Evolutionary conservation across 2,888 invertebrate genomes (phyloP).

Genomic region (Branchipolynoe longqiensis): DNA sequence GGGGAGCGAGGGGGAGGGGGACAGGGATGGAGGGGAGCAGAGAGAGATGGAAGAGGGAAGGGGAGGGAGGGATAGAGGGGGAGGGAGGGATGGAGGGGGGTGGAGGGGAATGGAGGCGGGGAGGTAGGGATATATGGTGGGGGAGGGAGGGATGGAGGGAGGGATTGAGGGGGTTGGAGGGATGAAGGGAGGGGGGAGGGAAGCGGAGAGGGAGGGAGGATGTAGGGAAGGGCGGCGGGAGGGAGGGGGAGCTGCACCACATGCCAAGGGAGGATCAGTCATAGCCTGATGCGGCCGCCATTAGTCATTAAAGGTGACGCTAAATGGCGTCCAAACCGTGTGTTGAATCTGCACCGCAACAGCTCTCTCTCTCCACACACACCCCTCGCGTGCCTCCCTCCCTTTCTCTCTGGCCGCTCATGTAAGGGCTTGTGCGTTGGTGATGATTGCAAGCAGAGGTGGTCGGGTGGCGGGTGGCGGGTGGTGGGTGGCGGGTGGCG

Average conservation of each 20-base stretch:
- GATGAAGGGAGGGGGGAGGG: not conserved
- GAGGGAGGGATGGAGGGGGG: too few species aligned
- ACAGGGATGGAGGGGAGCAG: too few species aligned
- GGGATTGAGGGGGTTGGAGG: too few species aligned
- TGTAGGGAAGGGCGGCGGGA: not conserved
- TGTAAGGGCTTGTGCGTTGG: not conserved
- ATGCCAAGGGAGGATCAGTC: constrained; percentile 1
- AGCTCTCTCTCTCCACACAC: too few species aligned
- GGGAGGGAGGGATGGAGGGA: too few species aligned
- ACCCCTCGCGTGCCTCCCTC: too few species aligned
- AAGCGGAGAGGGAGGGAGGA: not conserved
- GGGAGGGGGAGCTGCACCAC: not conserved
- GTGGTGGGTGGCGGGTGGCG: not conserved
- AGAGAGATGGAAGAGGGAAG: too few species aligned
- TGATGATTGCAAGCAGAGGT: not conserved
- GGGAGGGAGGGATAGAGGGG: too few species aligned
- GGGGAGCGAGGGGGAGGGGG: too few species aligned
- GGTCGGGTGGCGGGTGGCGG: not conserved
- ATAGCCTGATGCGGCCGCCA: not conserved
- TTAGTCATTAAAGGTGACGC: constrained; percentile 1
- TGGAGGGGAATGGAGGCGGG: too few species aligned
- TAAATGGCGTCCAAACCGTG: constrained; percentile 25
- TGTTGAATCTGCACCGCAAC: not conserved
- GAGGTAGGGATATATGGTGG: too few species aligned
- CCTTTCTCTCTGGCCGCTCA: too few species aligned